A percentile compares a stretch with the other conserved stretches of the same genome.
Evolutionary conservation across 1,140 invertebrate species (phyloP).

Genomic region (Heliothis virescens): DNA sequence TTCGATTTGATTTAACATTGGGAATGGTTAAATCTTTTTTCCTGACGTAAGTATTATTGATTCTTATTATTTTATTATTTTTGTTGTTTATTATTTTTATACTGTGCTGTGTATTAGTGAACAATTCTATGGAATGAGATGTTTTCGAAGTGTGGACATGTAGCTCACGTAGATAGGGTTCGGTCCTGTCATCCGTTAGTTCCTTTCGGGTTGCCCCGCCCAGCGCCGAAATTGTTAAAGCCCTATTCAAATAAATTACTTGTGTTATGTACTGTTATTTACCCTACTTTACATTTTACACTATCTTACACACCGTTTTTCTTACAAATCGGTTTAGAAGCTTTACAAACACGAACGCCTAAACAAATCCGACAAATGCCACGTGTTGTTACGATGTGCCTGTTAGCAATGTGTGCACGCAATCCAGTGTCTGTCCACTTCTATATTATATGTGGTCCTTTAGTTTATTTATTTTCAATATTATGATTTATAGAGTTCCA

Average conservation of each 20-base stretch:
- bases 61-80: slow-evolving; percentile 19
- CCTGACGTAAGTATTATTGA: slow-evolving; percentile 38
- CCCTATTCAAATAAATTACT: slow-evolving; percentile 64
- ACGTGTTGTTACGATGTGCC: slow-evolving; percentile 74
- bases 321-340: slow-evolving; percentile 63
- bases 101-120: slow-evolving; percentile 20
- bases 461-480: slow-evolving; percentile 73
- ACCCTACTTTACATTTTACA: slow-evolving; percentile 76
- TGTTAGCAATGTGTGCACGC: slow-evolving; percentile 84
- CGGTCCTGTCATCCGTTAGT: slow-evolving; percentile 64
- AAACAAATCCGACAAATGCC: slow-evolving; percentile 65
- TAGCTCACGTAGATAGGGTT: slow-evolving; percentile 76
- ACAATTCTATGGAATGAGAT: slow-evolving; percentile 53
- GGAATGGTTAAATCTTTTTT: slow-evolving; percentile 34
- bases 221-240: slow-evolving; percentile 79
- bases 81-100: slow-evolving; percentile 4
- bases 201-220: slow-evolving; percentile 81
- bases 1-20: slow-evolving; percentile 8
- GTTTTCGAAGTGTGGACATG: slow-evolving; percentile 80
- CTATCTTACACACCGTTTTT: slow-evolving; percentile 71
- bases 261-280: slow-evolving; percentile 68
- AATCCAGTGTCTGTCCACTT: slow-evolving; percentile 81
- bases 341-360: slow-evolving; percentile 72
- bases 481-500: slow-evolving; percentile 76
- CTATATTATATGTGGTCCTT: slow-evolving; percentile 84